A percentile compares a stretch with the other conserved stretches of the same genome.
Conservation (phyloP, 2,113 vertebrate species). For the Halichoerus grypus region DNA sequence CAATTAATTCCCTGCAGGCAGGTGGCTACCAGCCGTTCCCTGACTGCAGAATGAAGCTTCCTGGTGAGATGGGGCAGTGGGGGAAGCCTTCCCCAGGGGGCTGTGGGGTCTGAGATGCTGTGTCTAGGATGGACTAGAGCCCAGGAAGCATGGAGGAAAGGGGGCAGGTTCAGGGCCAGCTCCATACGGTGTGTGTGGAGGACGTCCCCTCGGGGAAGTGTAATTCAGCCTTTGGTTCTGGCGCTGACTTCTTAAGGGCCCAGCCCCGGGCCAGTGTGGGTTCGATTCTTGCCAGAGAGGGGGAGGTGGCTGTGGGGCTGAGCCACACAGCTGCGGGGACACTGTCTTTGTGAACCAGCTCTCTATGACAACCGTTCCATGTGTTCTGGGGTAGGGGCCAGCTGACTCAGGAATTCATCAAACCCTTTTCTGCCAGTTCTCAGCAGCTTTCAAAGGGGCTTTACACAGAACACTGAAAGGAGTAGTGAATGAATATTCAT, state of each 20-base stretch:
- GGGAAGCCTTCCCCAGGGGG: not conserved
- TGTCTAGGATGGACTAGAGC: not conserved
- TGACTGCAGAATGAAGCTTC: not conserved
- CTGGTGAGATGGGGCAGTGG: not conserved
- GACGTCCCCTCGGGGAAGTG: not conserved
- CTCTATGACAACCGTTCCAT: conserved; percentile 60
- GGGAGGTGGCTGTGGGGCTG: not conserved
- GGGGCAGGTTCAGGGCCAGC: not conserved
- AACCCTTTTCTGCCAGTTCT: conserved; percentile 58
- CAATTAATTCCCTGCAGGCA: not conserved
- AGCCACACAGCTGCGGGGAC: conserved; percentile 64
- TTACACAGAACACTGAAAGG: conserved; percentile 43
- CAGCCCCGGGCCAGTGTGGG: not conserved
- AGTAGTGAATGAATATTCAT: conserved; percentile 68
- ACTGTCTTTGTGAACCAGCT: conserved; percentile 50
- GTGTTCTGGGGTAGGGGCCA: conserved; percentile 61
- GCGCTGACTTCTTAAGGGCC: not conserved
- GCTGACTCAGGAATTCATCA: conserved; percentile 76
- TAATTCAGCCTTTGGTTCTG: not conserved
- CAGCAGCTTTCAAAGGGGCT: conserved; percentile 66
- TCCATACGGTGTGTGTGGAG: not conserved
- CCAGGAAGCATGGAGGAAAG: not conserved
- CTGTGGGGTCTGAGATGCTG: not conserved
- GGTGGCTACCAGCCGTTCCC: not conserved
- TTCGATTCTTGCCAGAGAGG: not conserved